Evolutionary conservation across 1,140 invertebrate species (phyloP).

Genomic region (Asobara japonica): DNA sequence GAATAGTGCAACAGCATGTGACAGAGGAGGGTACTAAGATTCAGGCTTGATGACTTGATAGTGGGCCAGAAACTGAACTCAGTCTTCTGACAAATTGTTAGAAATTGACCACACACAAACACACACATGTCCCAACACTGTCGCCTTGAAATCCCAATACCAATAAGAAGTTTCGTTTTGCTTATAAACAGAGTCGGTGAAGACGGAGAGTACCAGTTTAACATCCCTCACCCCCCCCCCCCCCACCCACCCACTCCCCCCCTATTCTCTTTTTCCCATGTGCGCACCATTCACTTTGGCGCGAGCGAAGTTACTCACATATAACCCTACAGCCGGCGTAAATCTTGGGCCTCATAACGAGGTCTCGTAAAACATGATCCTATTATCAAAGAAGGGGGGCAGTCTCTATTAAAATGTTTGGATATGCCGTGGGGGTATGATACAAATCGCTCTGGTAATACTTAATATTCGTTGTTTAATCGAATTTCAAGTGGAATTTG

Average conservation of each 20-base stretch:
- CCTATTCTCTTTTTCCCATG: constrained; percentile 4
- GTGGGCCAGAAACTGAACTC: too few relatives aligned
- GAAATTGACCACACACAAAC: too few relatives aligned
- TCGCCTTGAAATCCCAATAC: too few relatives aligned
- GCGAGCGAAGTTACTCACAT: constrained; percentile 30
- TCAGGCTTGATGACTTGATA: too few relatives aligned
- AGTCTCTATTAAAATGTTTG: constrained; percentile 49
- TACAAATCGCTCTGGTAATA: constrained; percentile 12
- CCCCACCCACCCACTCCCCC: too few relatives aligned
- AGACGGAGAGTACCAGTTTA: not conserved
- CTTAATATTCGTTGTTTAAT: not conserved
- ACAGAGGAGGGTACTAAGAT: too few relatives aligned
- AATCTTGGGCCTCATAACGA: constrained; percentile 55
- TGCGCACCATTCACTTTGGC: constrained; percentile 30
- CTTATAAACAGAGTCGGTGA: too few relatives aligned
- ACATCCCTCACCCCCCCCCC: too few relatives aligned
- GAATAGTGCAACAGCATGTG: too few relatives aligned
- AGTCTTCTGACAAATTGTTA: too few relatives aligned
- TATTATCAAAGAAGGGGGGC: constrained; percentile 46
- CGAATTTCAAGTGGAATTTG: not conserved
- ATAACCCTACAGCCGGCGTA: constrained; percentile 38
- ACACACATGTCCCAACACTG: too few relatives aligned
- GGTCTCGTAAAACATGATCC: constrained; percentile 60
- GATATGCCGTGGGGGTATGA: constrained; percentile 31
- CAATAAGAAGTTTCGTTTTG: too few relatives aligned